Evolutionary conservation across 1,140 invertebrate genomes (phyloP).

Genomic region (Orussus abietinus): DNA sequence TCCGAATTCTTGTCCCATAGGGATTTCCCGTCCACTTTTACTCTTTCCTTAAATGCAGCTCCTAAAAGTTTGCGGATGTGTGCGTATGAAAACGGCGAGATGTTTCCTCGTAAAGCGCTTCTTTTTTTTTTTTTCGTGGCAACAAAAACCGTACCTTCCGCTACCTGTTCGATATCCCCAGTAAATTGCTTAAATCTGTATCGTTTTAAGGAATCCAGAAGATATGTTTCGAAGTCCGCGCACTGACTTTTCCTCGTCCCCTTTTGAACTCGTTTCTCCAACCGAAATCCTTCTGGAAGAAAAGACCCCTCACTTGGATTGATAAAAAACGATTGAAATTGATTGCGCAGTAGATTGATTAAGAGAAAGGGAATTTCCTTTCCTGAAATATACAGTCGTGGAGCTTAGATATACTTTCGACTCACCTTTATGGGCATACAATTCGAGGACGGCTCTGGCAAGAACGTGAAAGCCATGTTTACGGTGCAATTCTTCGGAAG

Average conservation of each 20-base stretch:
- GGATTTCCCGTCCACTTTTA: slow-evolving; percentile 24
- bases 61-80: background rate
- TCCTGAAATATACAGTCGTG: slow-evolving; percentile 8
- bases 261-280: slow-evolving; percentile 59
- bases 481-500: slow-evolving; percentile 46
- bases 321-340: slow-evolving; percentile 11
- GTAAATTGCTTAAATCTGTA: slow-evolving; percentile 29
- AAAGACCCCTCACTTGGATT: slow-evolving; percentile 14
- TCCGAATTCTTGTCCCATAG: slow-evolving; percentile 32
- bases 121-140: slow-evolving; percentile 16
- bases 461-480: slow-evolving; percentile 58
- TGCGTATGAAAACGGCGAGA: too few relatives aligned
- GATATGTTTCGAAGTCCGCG: slow-evolving; percentile 53
- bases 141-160: slow-evolving; percentile 14
- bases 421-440: slow-evolving; percentile 57
- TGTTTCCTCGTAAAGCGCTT: too few relatives aligned
- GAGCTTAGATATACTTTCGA: slow-evolving; percentile 16
- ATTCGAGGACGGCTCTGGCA: slow-evolving; percentile 59
- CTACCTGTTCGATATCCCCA: slow-evolving; percentile 7
- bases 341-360: slow-evolving; percentile 3
- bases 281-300: slow-evolving; percentile 53
- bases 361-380: slow-evolving; percentile 8
- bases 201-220: slow-evolving; percentile 45
- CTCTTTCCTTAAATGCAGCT: slow-evolving; percentile 13
- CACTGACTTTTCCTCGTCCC: slow-evolving; percentile 53